phyloP scores from a whole-genome alignment of 2,888 invertebrate species.

The Hemicrepidius hirtus region DNA sequence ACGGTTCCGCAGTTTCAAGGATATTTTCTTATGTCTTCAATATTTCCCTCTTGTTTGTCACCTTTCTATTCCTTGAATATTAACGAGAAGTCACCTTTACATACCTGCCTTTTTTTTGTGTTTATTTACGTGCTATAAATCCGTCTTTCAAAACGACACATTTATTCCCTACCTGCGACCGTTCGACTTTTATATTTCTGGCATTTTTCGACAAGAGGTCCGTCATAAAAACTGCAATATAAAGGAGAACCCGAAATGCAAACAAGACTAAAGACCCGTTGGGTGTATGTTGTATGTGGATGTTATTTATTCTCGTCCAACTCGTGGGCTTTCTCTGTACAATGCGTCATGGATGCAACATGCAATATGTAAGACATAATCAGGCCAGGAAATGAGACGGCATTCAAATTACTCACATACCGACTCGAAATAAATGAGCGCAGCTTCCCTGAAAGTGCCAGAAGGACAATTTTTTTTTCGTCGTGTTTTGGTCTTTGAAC shows the following conservation, averaged over 20 bases:
- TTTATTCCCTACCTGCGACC: slow-evolving; percentile 25
- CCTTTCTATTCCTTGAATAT: slow-evolving; percentile 37
- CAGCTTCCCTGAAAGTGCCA: slow-evolving; percentile 9
- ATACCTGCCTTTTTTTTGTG: slow-evolving; percentile 46
- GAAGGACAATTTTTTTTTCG: slow-evolving; percentile 1
- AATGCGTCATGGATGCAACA: slow-evolving; percentile 47
- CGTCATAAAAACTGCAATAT: slow-evolving; percentile 48
- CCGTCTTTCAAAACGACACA: slow-evolving; percentile 28
- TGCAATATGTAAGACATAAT: slow-evolving; percentile 67
- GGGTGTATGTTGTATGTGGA: too few species aligned
- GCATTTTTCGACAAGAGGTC: slow-evolving; percentile 39
- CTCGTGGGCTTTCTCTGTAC: slow-evolving; percentile 30
- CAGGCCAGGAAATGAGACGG: slow-evolving; percentile 67
- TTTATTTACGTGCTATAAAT: slow-evolving; percentile 46
- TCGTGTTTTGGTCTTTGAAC: neutral
- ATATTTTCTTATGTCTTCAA: slow-evolving; percentile 14
- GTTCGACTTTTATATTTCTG: slow-evolving; percentile 22
- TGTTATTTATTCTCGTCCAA: slow-evolving; percentile 41
- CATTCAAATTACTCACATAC: slow-evolving; percentile 64
- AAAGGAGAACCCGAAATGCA: slow-evolving; percentile 42
- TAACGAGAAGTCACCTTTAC: slow-evolving; percentile 34
- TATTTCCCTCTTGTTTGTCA: slow-evolving; percentile 5
- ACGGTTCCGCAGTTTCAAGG: slow-evolving; percentile 1
- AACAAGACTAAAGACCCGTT: slow-evolving; percentile 30
- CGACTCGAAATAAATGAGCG: slow-evolving; percentile 63